These are phyloP conservation scores for Tigriopus japonicus DNA, from an alignment of 1,140 invertebrate genomes.

Conservation along the genomic window DNA sequence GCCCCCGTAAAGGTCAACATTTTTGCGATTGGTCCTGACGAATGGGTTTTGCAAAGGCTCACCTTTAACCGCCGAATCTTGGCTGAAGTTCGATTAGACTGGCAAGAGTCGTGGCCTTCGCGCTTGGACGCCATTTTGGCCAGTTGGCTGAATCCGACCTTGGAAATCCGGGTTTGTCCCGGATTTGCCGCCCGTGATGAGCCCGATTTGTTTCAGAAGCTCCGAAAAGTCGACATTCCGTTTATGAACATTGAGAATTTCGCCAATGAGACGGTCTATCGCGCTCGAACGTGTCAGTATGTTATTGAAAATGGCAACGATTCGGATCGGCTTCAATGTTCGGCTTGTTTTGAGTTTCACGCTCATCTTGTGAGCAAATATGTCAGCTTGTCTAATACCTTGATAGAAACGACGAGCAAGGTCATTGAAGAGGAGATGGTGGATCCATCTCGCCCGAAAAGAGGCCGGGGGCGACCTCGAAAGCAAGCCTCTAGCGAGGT, in stretches of 20 bases:
- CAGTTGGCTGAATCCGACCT: too few species aligned
- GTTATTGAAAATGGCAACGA: not conserved
- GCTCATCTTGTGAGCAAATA: not conserved
- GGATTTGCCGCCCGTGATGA: too few species aligned
- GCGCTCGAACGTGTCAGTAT: not conserved
- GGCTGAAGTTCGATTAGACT: too few species aligned
- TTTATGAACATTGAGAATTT: slow-evolving; percentile 17
- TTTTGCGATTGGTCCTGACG: too few species aligned
- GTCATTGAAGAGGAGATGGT: not conserved
- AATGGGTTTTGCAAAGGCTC: too few species aligned
- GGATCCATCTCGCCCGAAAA: not conserved
- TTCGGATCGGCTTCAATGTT: not conserved
- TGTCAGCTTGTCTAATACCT: not conserved
- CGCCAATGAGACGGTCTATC: not conserved
- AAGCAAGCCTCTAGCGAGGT: too few species aligned
- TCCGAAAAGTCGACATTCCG: slow-evolving; percentile 19
- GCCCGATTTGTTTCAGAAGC: slow-evolving; percentile 37
- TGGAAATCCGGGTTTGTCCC: too few species aligned
- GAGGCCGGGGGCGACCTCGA: too few species aligned
- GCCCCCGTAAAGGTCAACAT: too few species aligned
- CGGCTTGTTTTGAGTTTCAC: not conserved
- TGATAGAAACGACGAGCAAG: not conserved
- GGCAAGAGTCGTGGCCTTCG: too few species aligned
- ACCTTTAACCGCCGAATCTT: too few species aligned
- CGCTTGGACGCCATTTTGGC: too few species aligned